Conservation (phyloP, 2,797 vertebrate genomes). For the Euphonia xanthogaster region DNA sequence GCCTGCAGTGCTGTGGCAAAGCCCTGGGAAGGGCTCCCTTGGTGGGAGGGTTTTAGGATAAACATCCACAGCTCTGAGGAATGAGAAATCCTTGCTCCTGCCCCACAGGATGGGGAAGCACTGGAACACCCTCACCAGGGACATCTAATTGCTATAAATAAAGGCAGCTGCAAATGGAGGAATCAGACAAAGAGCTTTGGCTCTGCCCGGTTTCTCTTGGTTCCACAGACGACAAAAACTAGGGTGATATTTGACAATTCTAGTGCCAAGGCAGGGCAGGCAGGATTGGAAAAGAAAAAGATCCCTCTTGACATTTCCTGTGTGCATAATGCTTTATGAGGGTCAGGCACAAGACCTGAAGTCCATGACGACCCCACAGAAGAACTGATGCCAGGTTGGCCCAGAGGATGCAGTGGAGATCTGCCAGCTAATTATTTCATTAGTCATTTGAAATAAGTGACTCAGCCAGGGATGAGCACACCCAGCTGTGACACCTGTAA, state of each 20-base stretch:
- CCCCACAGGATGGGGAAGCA: neutral
- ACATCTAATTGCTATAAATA: neutral
- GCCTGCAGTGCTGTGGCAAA: neutral
- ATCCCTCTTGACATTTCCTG: neutral
- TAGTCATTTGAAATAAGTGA: neutral
- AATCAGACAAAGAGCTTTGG: neutral
- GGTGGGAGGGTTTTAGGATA: neutral
- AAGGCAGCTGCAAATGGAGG: neutral
- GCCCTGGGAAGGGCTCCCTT: neutral
- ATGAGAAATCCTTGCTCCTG: neutral
- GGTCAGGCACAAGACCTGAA: neutral
- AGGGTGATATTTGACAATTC: neutral
- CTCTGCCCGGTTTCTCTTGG: neutral
- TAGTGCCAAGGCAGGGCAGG: neutral
- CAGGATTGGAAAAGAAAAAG: neutral
- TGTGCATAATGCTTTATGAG: neutral
- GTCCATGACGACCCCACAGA: neutral
- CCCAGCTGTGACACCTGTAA: neutral
- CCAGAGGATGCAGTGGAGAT: neutral
- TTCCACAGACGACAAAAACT: neutral
- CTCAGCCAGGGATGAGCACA: neutral
- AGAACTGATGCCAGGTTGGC: neutral
- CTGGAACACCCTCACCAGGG: neutral
- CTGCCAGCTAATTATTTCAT: neutral
- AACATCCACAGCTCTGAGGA: neutral